Conservation (phyloP, 2,797 vertebrate genomes). For the Ptychadena robeensis region DNA sequence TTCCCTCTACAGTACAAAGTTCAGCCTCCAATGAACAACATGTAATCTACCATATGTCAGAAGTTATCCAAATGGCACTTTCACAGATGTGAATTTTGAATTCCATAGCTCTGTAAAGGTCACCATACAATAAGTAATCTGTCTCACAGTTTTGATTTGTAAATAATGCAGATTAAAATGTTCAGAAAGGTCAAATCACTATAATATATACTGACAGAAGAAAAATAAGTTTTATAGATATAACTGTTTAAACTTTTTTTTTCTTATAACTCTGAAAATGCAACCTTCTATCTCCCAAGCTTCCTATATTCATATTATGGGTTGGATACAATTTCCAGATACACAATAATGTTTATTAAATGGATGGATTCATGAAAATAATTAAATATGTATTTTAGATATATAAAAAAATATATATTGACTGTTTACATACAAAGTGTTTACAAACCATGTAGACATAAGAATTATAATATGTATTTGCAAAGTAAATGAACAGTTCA, state of each 20-base stretch:
- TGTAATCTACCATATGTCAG: slow-evolving; percentile 7
- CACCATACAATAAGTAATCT: slow-evolving; percentile 48
- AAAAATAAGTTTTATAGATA: slow-evolving; percentile 21
- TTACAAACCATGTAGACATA: too few species aligned
- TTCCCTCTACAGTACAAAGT: neutral
- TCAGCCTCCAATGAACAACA: neutral
- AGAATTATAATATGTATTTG: too few species aligned
- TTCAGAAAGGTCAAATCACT: slow-evolving; percentile 41
- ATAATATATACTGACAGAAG: slow-evolving; percentile 18
- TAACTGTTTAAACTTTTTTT: neutral
- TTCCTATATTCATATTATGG: neutral
- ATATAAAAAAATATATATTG: too few species aligned
- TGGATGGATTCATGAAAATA: too few species aligned
- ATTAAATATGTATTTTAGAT: too few species aligned
- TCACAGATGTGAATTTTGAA: slow-evolving; percentile 29
- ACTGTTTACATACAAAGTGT: too few species aligned
- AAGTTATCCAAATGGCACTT: slow-evolving; percentile 21
- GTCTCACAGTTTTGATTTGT: slow-evolving; percentile 36
- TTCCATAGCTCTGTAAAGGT: slow-evolving; percentile 38
- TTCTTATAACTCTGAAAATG: slow-evolving; percentile 8
- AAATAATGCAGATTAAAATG: slow-evolving; percentile 47
- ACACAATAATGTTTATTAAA: neutral
- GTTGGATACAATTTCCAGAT: neutral
- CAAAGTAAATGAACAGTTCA: too few species aligned
- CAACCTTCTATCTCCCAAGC: neutral